Base-by-base conservation (phyloP, 35 echinoderm and acorn worm species). In the Apostichopus californicus region DNA sequence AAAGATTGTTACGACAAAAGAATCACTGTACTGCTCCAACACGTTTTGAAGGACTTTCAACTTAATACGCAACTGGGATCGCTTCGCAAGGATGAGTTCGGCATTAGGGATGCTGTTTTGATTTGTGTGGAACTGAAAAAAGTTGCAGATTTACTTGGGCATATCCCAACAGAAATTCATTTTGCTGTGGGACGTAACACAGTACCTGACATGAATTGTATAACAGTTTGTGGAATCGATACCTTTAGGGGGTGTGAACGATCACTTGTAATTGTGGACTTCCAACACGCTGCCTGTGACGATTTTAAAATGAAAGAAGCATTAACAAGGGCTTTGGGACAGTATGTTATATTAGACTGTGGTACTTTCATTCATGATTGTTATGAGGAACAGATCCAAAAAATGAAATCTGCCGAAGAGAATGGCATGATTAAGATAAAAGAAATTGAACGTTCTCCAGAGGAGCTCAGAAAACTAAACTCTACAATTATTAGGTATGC, bases 381-480 rank as follows among this genome's bases (percentile, higher is more conserved):
- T 5, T 89, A 89, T 72, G 86, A 89, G 52, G 86, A 72, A 89
- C 86, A 89, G 54, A 89, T 89, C 4, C 9, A 68, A 18, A 89
- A 63, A 53, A 0, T 89, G 63, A 26, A 13, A 89, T 11, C 23
- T 53, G 63, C 86, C 8, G 86, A 73, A 46, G 8, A 18, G 18
- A 21, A 8, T 4, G 86, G 57, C 17, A 89, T 66, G 6, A n/a
- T 89, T 34, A 12, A 73, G 60, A 89, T 89, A 28, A 55, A 46
- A 72, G 86, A 89, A 89, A 89, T 89, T 21, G 46, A 89, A 13
- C 22, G 86, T n/a, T 54, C 60, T 20, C 6, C 55, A 9, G 83
- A 87, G 28, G 56, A 87, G 24, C 59, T 61, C 5, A 87, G 9
- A 6, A 87, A 61, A 87, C 23, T 87, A 12, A 24, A 87, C 53